These are phyloP conservation scores for Lycaon pictus DNA, from an alignment of 2,113 vertebrate genomes.

Conservation along the genomic window DNA sequence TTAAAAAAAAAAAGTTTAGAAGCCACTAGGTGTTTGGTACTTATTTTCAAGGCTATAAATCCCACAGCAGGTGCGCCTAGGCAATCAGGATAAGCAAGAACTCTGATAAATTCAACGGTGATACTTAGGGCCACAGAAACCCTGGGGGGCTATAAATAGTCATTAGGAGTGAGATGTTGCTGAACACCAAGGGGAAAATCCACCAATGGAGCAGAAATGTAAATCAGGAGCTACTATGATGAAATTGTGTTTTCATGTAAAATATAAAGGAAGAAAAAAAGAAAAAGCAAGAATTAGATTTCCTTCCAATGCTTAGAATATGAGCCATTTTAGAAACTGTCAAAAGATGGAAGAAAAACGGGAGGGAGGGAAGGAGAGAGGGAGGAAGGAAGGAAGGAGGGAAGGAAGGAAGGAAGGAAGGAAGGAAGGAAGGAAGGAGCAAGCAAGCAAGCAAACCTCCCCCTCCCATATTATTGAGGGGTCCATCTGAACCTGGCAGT, in stretches of 20 bases:
- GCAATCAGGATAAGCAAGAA: constrained; percentile 81
- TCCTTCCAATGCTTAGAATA: constrained; percentile 21
- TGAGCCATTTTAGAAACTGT: constrained; percentile 63
- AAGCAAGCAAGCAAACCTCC: background rate
- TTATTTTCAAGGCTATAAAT: constrained; percentile 85
- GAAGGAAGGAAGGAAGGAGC: background rate
- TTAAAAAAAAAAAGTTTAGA: constrained; percentile 77
- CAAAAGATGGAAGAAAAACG: background rate
- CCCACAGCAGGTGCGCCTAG: constrained; percentile 81
- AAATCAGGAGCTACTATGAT: constrained; percentile 69
- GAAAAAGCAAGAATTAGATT: constrained; percentile 42
- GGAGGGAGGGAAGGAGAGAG: fast-evolving
- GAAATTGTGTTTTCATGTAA: constrained; percentile 75
- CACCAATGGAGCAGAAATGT: constrained; percentile 79
- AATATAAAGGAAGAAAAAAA: constrained; percentile 57
- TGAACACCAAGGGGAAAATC: constrained; percentile 71
- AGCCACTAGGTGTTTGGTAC: constrained; percentile 82
- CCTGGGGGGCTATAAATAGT: constrained; percentile 81
- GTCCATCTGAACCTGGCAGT: background rate
- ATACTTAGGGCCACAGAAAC: constrained; percentile 82
- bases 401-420: too few species aligned
- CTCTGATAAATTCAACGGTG: constrained; percentile 75
- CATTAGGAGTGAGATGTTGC: constrained; percentile 77
- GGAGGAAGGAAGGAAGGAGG: too few species aligned
- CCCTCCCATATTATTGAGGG: background rate